A percentile compares a stretch with the other conserved stretches of the same genome.
phyloP scores from a whole-genome alignment of 1,140 invertebrate genomes.

The Microplitis demolitor region DNA sequence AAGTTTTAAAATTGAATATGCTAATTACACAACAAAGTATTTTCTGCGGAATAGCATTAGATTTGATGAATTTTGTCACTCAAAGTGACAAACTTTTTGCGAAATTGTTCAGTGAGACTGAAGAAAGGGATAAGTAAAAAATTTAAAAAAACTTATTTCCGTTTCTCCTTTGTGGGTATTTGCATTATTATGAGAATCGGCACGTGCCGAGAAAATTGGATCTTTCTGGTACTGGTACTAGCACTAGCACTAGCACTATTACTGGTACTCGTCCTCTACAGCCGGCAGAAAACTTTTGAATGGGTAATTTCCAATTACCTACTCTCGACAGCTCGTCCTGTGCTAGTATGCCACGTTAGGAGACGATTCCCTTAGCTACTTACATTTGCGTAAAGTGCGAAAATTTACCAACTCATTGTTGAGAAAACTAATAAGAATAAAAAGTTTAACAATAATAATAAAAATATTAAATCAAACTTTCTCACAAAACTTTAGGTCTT shows the following conservation, averaged over 20 bases:
- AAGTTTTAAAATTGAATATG: no score
- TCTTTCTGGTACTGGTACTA: slow-evolving; percentile 15
- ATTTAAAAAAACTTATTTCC: slow-evolving; percentile 33
- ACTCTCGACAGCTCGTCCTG: neutral
- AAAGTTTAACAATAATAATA: neutral
- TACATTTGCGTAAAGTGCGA: slow-evolving; percentile 20
- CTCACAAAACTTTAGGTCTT: neutral
- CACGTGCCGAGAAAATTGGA: slow-evolving; percentile 33
- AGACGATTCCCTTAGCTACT: neutral
- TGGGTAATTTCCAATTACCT: slow-evolving; percentile 38
- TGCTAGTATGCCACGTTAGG: neutral
- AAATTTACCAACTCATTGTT: slow-evolving; percentile 5
- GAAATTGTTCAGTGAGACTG: no score
- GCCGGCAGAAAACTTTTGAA: slow-evolving; percentile 30
- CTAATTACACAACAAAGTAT: no score
- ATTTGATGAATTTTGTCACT: no score
- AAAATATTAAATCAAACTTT: neutral
- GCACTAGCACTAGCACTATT: no score
- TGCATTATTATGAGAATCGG: slow-evolving; percentile 35
- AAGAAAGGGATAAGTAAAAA: slow-evolving; percentile 23
- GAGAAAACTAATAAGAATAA: neutral
- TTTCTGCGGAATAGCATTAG: no score
- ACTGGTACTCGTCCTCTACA: no score
- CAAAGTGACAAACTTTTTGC: no score
- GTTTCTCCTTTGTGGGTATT: slow-evolving; percentile 22